Evolutionary conservation across 2,797 vertebrate species (phyloP).

Genomic region (Todus mexicanus): DNA sequence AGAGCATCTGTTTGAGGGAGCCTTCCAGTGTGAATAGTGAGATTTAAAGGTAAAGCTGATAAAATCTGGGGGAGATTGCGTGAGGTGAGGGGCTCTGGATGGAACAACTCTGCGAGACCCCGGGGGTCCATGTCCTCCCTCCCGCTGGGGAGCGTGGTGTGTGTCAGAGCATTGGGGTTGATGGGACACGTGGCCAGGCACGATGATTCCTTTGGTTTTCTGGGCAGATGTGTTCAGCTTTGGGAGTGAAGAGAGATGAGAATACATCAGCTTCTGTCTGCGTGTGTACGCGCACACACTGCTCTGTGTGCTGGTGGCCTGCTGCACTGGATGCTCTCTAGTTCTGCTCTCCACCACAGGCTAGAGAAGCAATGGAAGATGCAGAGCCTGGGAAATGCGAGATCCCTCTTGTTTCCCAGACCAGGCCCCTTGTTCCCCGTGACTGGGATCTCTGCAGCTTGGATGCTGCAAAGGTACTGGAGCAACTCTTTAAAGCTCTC

Average conservation of each 20-base stretch:
- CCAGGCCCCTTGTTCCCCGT: rapidly evolving
- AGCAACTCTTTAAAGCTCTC: background rate
- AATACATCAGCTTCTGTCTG: background rate
- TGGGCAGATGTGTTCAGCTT: background rate
- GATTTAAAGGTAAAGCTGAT: background rate
- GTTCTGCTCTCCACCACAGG: background rate
- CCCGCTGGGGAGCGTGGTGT: background rate
- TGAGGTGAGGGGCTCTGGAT: background rate
- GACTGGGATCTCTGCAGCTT: background rate
- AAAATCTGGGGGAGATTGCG: background rate
- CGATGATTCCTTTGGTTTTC: background rate
- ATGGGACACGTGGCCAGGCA: background rate
- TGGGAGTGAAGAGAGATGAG: background rate
- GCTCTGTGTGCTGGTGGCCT: background rate
- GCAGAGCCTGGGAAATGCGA: background rate
- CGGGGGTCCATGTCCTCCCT: background rate
- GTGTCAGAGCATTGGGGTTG: background rate
- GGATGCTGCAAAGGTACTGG: background rate
- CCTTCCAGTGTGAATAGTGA: background rate
- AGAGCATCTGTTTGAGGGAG: background rate
- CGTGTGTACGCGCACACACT: background rate
- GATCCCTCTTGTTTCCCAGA: background rate
- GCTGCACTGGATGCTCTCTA: background rate
- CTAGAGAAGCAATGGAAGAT: background rate
- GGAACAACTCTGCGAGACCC: background rate